These are phyloP conservation scores for Pseudomugil gertrudae DNA, from an alignment of 2,797 vertebrate species.

Conservation along the genomic window DNA sequence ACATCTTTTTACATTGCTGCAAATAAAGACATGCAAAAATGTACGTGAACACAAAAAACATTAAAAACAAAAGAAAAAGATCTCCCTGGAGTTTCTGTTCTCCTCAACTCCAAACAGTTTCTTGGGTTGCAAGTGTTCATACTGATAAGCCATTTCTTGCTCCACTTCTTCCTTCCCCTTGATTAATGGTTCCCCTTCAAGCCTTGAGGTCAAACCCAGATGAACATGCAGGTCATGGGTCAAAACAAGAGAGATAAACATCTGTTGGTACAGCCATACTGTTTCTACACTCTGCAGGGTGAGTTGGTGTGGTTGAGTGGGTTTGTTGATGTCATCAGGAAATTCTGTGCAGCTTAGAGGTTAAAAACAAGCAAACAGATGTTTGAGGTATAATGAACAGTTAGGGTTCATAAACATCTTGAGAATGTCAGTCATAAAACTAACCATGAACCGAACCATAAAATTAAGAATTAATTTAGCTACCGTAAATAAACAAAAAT, in stretches of 20 bases:
- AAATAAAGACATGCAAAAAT: neutral
- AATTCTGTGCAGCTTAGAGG: conserved; percentile 38
- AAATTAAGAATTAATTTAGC: conserved; percentile 7
- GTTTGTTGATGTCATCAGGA: conserved; percentile 48
- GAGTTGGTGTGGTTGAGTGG: conserved; percentile 6
- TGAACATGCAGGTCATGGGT: conserved; percentile 67
- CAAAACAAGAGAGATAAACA: conserved; percentile 74
- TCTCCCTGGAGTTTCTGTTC: conserved; percentile 1
- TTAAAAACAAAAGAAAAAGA: neutral
- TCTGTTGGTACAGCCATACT: conserved; percentile 61
- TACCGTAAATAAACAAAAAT: conserved; percentile 17
- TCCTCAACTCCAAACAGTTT: conserved; percentile 9
- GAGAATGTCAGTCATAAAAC: conserved; percentile 2
- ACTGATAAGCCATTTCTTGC: conserved; percentile 63
- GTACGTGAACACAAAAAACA: neutral
- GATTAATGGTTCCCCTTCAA: conserved; percentile 69
- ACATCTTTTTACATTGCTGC: too few species aligned
- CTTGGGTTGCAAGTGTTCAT: conserved; percentile 37
- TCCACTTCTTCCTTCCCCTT: conserved; percentile 67
- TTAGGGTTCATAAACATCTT: conserved; percentile 20
- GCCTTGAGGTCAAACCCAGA: conserved; percentile 47
- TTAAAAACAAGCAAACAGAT: conserved; percentile 61
- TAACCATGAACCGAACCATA: conserved; percentile 6
- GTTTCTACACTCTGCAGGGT: conserved; percentile 20
- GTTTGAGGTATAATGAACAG: conserved; percentile 37